Evolutionary conservation across 1,140 invertebrate species (phyloP).

Genomic region (Kradibia gibbosae): DNA sequence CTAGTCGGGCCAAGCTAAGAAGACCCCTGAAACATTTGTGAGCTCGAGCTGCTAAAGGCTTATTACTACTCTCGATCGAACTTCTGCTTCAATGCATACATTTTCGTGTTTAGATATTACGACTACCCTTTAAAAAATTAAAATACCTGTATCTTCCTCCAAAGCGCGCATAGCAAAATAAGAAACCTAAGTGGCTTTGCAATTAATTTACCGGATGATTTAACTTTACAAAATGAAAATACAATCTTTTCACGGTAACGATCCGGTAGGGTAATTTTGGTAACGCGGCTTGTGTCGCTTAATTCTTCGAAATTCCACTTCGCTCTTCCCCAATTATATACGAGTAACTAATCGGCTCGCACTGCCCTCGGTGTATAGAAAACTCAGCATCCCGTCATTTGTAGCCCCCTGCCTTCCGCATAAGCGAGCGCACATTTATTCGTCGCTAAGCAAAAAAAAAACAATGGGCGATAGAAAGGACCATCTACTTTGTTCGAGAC

Average conservation of each 20-base stretch:
- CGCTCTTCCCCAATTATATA: slow-evolving; percentile 3
- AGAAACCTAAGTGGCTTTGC: no score
- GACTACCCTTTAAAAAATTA: no score
- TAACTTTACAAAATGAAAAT: no score
- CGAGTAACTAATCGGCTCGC: neutral
- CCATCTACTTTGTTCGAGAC: neutral
- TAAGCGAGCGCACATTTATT: neutral
- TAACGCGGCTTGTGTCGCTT: neutral
- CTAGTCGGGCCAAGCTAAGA: no score
- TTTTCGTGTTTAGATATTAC: no score
- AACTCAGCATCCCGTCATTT: neutral
- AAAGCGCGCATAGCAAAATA: no score
- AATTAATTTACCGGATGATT: no score
- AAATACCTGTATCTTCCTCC: no score
- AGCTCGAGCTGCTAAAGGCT: no score
- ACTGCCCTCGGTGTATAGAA: neutral
- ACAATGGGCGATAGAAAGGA: neutral
- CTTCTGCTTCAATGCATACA: no score
- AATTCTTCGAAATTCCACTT: neutral
- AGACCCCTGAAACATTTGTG: no score
- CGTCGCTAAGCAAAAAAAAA: neutral
- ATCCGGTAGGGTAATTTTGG: neutral
- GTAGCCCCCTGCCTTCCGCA: neutral
- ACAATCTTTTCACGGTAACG: neutral
- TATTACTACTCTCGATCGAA: no score